phyloP scores from a whole-genome alignment of 1,140 invertebrate species.

The Apis cerana region DNA sequence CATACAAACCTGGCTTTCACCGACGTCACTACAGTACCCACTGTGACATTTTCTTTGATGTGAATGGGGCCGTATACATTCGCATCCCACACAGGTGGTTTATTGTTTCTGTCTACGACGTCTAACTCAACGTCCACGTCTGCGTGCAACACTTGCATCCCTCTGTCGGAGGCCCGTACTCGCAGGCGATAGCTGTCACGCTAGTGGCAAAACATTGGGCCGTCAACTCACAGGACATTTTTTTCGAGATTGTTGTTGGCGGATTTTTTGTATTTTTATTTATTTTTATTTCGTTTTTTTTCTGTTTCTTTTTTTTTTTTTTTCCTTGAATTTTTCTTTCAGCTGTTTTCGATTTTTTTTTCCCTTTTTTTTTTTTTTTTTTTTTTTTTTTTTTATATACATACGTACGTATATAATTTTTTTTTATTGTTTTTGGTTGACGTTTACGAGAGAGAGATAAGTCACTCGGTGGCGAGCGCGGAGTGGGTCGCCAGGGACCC shows the following conservation, averaged over 20 bases:
- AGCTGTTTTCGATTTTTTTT: conserved; percentile 32
- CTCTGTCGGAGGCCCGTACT: conserved; percentile 95
- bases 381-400: conserved; percentile 22
- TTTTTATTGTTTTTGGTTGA: conserved; percentile 53
- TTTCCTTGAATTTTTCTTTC: conserved; percentile 15
- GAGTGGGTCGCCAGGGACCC: conserved; percentile 6
- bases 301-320: conserved; percentile 8
- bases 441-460: conserved; percentile 53
- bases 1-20: conserved; percentile 98
- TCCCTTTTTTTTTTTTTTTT: conserved; percentile 6
- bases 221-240: conserved; percentile 80
- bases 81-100: conserved; percentile 97
- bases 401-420: conserved; percentile 40
- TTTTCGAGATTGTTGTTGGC: conserved; percentile 66
- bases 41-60: conserved; percentile 98
- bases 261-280: conserved; percentile 62
- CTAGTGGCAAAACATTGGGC: conserved; percentile 87
- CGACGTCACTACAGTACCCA: conserved; percentile 97
- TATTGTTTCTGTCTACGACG: conserved; percentile 98
- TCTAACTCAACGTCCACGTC: conserved; percentile 98
- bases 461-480: conserved; percentile 60
- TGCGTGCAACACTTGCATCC: conserved; percentile 92
- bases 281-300: conserved; percentile 46
- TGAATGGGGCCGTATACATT: conserved; percentile 96
- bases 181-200: conserved; percentile 96